phyloP scores from a whole-genome alignment of 2,797 vertebrate species.

The Hippocampus kuda region DNA sequence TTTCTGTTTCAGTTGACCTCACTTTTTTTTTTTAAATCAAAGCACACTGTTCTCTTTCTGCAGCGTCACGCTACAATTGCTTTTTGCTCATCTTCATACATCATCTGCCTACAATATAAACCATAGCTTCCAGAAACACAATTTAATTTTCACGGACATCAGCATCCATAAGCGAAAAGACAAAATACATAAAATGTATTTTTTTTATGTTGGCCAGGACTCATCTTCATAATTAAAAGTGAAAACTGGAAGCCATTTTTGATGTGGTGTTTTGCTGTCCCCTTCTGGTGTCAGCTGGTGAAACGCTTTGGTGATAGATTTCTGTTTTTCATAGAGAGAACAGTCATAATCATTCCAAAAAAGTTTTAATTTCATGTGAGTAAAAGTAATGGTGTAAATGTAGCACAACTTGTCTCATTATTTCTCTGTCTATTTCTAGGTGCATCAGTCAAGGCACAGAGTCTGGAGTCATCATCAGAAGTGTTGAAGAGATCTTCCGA shows the following conservation, averaged over 20 bases:
- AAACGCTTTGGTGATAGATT: conserved; percentile 9
- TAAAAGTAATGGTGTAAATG: not conserved
- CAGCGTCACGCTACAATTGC: not conserved
- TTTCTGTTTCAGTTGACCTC: not conserved
- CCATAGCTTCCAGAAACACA: not conserved
- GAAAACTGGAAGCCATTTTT: conserved; percentile 1
- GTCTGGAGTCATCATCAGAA: conserved; percentile 72
- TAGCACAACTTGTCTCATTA: conserved; percentile 33
- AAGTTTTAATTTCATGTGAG: not conserved
- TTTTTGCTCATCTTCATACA: not conserved
- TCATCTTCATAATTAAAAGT: not conserved
- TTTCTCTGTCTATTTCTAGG: conserved; percentile 73
- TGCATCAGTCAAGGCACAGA: conserved; percentile 85
- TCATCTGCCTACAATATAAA: not conserved
- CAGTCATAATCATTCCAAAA: too few relatives aligned
- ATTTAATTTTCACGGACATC: not conserved
- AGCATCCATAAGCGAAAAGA: not conserved
- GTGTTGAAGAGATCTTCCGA: conserved; percentile 68
- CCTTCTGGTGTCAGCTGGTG: conserved; percentile 42
- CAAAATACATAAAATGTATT: not conserved
- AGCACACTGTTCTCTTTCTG: not conserved
- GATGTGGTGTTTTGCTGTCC: conserved; percentile 30
- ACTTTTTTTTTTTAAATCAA: not conserved
- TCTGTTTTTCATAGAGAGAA: not conserved
- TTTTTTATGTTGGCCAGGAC: not conserved